phyloP scores from a whole-genome alignment of 2,113 vertebrate species.

The Cottus gobio region DNA sequence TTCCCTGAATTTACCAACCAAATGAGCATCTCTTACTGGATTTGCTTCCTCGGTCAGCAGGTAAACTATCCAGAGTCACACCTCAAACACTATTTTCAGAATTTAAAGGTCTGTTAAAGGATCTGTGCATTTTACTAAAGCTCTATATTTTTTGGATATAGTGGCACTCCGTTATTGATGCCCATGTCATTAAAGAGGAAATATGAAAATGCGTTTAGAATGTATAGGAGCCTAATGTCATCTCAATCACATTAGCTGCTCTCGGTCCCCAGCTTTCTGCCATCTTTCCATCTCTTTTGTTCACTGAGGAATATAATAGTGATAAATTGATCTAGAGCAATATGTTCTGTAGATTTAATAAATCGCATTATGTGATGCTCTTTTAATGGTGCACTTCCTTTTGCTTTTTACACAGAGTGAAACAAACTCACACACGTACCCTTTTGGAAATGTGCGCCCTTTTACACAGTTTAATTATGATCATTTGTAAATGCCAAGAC shows the following conservation, averaged over 20 bases:
- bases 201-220: slow-evolving; percentile 30
- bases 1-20: slow-evolving; percentile 25
- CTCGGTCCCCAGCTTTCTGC: neutral
- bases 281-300: neutral
- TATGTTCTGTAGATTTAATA: slow-evolving; percentile 2
- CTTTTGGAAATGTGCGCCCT: neutral
- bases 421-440: no score
- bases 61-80: slow-evolving; percentile 6
- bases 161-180: slow-evolving; percentile 23
- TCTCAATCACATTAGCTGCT: slow-evolving; percentile 18
- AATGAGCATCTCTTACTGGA: neutral
- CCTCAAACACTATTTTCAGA: neutral
- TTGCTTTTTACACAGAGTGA: neutral
- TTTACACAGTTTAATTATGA: neutral
- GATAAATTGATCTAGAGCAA: slow-evolving; percentile 10
- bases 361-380: neutral
- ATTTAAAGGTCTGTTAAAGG: slow-evolving; percentile 1
- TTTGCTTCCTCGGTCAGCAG: neutral
- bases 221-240: slow-evolving; percentile 14
- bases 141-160: slow-evolving; percentile 3
- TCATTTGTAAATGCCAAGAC: no score
- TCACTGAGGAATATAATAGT: neutral
- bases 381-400: neutral
- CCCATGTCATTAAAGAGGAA: slow-evolving; percentile 15
- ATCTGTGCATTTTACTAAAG: neutral